Evolutionary conservation across 2,888 invertebrate genomes (phyloP), one percentile per base, ranked within the genome.

Genomic region (Acholoe squamosa): DNA sequence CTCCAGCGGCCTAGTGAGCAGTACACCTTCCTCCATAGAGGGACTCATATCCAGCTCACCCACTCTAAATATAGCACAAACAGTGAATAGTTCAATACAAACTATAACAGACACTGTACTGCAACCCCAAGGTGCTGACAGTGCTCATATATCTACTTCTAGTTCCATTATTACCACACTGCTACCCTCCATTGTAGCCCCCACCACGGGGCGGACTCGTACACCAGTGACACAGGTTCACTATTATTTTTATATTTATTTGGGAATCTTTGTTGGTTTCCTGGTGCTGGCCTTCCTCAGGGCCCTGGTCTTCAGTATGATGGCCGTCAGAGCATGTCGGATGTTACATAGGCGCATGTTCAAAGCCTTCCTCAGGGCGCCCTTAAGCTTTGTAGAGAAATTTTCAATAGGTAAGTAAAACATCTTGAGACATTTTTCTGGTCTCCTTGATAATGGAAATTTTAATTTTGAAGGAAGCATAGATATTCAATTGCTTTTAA

Each of bases 241-340:
- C 43, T 80, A 80, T n/a, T 54, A 34, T 31, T 86, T 93, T n/a
- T 93, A 92, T 91, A 86, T 93, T 25, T 94, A 93, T 90, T 91
- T 93, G 77, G 93, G 91, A 14, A 77, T 94, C 52, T 92, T 93
- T 51, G 86, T 91, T 31, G 76, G 90, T 33, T 92, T 93, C 16
- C 84, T 94, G 14, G 14, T 93, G 28, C 89, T 93, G 43, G 92
- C 93, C n/a, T 89, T 93, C 33, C 90, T 93, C n/a, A 92, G 93
- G 84, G 92, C 93, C 5, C 84, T 90, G 31, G 90, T 93, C 61
- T 94, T 93, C 91, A 93, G 93, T 90, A 89, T 89, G 43, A 91
- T 93, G 67, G 92, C 93, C 0, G 89, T 91, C n/a, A 25, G 90
- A n/a, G 92, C 93, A 12, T 89, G 92, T 76, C 88, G 90, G 28